Evolutionary conservation across 2,888 invertebrate genomes (phyloP).

Genomic region (Drosophila pseudotalamancana): DNA sequence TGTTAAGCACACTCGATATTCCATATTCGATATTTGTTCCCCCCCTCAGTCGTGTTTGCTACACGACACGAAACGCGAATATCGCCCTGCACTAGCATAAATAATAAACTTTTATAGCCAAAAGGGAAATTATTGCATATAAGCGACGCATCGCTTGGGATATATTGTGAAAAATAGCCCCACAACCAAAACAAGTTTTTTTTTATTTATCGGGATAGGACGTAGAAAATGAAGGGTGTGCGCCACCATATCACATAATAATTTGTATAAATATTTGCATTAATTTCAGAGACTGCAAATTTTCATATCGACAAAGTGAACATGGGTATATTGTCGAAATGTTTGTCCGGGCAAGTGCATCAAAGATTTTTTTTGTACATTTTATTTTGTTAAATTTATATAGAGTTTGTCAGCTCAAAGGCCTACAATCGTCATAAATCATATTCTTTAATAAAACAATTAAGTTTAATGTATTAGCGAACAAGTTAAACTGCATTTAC

Average conservation of each 20-base stretch:
- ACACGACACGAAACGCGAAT: not conserved
- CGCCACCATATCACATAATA: conserved; percentile 63
- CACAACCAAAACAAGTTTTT: conserved; percentile 18
- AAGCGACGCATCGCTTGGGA: conserved; percentile 42
- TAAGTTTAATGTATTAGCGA: too few relatives aligned
- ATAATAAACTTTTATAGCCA: conserved; percentile 66
- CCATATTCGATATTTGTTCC: too few relatives aligned
- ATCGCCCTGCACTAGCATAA: conserved; percentile 6
- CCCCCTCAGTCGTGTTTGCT: not conserved
- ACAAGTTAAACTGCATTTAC: too few relatives aligned
- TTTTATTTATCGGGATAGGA: not conserved
- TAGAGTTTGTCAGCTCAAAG: too few relatives aligned
- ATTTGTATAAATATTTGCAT: conserved; percentile 73
- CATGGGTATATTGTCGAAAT: conserved; percentile 3
- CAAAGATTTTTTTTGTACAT: too few relatives aligned
- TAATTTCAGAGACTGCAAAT: conserved; percentile 46
- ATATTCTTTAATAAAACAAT: too few relatives aligned
- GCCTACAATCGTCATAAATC: too few relatives aligned
- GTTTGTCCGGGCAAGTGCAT: too few relatives aligned
- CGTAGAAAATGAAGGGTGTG: not conserved
- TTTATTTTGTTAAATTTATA: too few relatives aligned
- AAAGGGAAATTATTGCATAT: conserved; percentile 67
- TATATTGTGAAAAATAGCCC: conserved; percentile 31
- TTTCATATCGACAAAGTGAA: conserved; percentile 1
- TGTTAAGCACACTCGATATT: too few relatives aligned